Conservation (phyloP, 1,140 invertebrate species). For the Drosophila bipectinata region DNA sequence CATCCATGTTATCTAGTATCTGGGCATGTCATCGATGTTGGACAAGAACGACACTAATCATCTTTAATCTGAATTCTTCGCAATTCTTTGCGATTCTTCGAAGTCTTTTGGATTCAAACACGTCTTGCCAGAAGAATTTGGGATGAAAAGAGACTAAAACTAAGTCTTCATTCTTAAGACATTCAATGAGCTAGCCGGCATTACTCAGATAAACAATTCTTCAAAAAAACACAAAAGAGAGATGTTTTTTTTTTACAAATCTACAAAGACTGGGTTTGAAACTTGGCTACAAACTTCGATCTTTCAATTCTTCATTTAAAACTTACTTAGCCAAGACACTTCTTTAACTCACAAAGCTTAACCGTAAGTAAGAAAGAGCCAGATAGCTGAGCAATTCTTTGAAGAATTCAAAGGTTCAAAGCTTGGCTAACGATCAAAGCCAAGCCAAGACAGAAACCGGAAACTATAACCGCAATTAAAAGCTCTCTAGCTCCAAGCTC, state of each 20-base stretch:
- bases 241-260: not conserved
- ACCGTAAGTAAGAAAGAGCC: not conserved
- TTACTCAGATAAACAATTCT: not conserved
- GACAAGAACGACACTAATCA: slow-evolving; percentile 13
- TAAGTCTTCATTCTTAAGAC: not conserved
- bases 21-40: slow-evolving; percentile 26
- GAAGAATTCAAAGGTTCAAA: not conserved
- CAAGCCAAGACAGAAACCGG: not conserved
- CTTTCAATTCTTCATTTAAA: no score
- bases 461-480: not conserved
- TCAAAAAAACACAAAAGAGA: not conserved
- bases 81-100: not conserved
- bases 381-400: not conserved
- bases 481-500: slow-evolving; percentile 4
- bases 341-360: not conserved
- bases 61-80: not conserved
- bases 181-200: not conserved
- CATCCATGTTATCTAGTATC: slow-evolving; percentile 1
- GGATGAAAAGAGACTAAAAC: not conserved
- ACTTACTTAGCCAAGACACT: not conserved
- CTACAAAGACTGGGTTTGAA: not conserved
- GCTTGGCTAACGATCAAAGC: not conserved
- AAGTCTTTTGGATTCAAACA: slow-evolving; percentile 25
- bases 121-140: slow-evolving; percentile 3
- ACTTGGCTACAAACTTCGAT: not conserved